phyloP scores from a whole-genome alignment of 2,113 vertebrate genomes.

The Scytalopus superciliaris region DNA sequence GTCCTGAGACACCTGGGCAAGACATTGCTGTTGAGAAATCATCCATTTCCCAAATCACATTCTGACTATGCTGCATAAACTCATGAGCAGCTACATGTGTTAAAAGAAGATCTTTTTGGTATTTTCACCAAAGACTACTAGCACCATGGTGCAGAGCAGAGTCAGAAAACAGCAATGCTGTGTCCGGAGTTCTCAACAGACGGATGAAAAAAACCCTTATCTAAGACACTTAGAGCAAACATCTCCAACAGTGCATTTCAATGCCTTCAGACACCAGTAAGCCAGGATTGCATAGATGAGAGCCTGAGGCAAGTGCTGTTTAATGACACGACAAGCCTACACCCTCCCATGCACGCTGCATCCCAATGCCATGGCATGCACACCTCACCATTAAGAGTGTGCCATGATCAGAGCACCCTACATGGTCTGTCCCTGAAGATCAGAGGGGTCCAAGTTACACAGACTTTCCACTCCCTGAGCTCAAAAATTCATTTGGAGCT shows the following conservation, averaged over 20 bases:
- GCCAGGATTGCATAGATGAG: neutral
- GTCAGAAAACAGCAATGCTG: neutral
- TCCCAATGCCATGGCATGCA: rapidly evolving
- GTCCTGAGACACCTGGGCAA: neutral
- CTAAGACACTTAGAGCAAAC: neutral
- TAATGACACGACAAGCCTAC: neutral
- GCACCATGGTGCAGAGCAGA: neutral
- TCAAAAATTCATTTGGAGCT: neutral
- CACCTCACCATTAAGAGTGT: neutral
- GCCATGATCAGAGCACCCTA: neutral
- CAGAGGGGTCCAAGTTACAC: neutral
- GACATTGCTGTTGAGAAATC: neutral
- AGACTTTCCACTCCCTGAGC: neutral
- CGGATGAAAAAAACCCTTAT: neutral
- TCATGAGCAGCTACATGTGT: neutral
- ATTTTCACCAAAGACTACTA: neutral
- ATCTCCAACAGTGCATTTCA: neutral
- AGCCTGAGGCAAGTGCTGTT: neutral
- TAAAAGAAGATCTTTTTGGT: neutral
- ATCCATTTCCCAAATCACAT: neutral
- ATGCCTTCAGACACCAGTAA: neutral
- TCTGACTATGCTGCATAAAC: neutral
- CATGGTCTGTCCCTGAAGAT: neutral
- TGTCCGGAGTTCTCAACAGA: neutral
- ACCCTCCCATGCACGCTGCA: neutral